Evolutionary conservation across 2,797 vertebrate genomes (phyloP), one percentile per base, ranked within the genome.

Genomic region (Lerista edwardsae): DNA sequence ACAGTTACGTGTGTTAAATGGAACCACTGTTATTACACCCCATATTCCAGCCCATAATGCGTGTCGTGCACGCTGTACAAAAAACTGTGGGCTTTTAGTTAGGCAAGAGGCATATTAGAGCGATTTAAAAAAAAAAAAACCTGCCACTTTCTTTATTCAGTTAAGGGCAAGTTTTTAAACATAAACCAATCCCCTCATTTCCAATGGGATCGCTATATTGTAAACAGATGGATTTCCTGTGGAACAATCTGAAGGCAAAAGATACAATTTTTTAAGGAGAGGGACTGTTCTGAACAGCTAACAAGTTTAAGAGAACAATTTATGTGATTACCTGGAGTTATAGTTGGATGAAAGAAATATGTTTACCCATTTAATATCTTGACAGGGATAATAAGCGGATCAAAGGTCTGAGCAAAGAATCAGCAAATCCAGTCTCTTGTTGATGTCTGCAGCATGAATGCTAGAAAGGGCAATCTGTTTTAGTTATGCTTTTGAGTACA

Each of bases 401-500:
- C 80, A 88, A 88, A 93, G 89, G 85, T 91, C 84, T 90, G 85
- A 91, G 51, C 41, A 19, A 1, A 90, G 83, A 31, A 36, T 81
- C 76, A 88, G 87, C 88, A 89, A 89, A 83, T 23, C 55, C 11
- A 74, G 84, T 36, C 80, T 36, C 82, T 77, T 91, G 36, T n/a
- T 82, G 69, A 69, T 71, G 91, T 83, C 76, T 90, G 59, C 85
- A 55, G 82, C 79, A 41, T 47, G 72, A 93, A 75, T 41, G 82
- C 77, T 90, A 73, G 80, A 80, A 94, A 84, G 90, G 72, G 82
- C 88, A 91, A 91, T 91, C 89, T 93, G 80, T 80, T 92, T 95
- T 89, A 91, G 87, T 92, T 94, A 89, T 89, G 87, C 81, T 92
- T 95, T 93, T 88, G 83, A 91, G 84, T 80, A 91, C 68, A 90